Base-by-base conservation (phyloP, 23 tunicate species). In the Styela clava region DNA sequence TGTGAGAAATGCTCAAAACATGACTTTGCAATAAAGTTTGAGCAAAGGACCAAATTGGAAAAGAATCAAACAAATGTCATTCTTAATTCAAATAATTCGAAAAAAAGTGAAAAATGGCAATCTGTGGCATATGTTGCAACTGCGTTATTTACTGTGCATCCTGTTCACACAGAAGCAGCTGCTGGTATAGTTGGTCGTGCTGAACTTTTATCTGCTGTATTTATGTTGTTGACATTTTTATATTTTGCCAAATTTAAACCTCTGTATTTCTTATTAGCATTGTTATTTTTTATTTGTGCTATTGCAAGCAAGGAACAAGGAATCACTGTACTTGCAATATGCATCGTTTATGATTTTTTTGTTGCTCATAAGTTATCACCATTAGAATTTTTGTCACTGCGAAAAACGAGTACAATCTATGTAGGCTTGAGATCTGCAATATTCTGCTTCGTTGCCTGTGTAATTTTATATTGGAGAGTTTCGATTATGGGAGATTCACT, bases 101-200 rank as follows among this genome's bases (percentile, higher is more conserved):
- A 0, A 31, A 20, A 72, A 0, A 16, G 28, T 32, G 31, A 67
- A 22, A 72, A 22, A 21, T 52, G 52, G 64, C 37, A 44, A 37
- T 0, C 35, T 36, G 68, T 76, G 16, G 28, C 89, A 5, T 28
- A 31, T 16, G 52, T 74, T 68, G 93, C 98, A 12, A 84, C 89
- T 35, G n/a, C 86, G 24, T 34, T 93, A 24, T 93, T 93, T 71
- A 64, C 67, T 29, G 93, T 87, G 24, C 98, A 93, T 74, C 94
- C 98, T 33, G 74, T 93, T 52, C 98, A 93, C 77, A 63, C 76
- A 23, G 98, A 93, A 69, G 86, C 98, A 3, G 98, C 88, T 30
- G 51, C 90, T 12, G 86, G 98, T 9, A 89, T 93, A 19, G 98
- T 93, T 31, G 98, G 98, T 30, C 70, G 98, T 24, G 98, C 98